Evolutionary conservation across 2,888 invertebrate genomes (phyloP).

Genomic region (Ariolimax columbianus): DNA sequence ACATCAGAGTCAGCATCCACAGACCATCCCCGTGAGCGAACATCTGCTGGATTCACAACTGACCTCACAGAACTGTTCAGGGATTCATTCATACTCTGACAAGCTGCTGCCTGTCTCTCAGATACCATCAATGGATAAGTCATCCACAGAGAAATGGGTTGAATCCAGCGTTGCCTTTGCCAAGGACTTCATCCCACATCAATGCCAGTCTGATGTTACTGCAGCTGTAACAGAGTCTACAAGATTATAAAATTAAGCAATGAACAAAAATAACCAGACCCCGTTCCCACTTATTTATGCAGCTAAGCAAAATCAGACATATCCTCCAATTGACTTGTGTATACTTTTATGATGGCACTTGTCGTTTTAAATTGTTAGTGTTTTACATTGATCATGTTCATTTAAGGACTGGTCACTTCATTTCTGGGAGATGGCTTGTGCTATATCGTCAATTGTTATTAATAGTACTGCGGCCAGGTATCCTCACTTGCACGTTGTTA

Average conservation of each 20-base stretch:
- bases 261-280: background rate
- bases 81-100: background rate
- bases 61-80: background rate
- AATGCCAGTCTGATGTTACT: background rate
- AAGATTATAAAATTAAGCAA: background rate
- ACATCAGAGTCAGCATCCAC: background rate
- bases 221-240: conserved; percentile 25
- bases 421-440: background rate
- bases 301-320: background rate
- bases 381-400: background rate
- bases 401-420: background rate
- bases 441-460: background rate
- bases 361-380: background rate
- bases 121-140: conserved; percentile 32
- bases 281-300: background rate
- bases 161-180: conserved; percentile 39
- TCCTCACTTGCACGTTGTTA: background rate
- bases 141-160: conserved; percentile 45
- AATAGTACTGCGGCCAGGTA: background rate
- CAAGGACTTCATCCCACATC: conserved; percentile 9
- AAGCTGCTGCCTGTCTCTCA: conserved; percentile 14
- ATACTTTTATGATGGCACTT: background rate
- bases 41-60: background rate
- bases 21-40: background rate
- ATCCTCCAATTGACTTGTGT: background rate